These are phyloP conservation scores for Periophthalmodon schlosseri DNA, from an alignment of 2,113 vertebrate genomes.

Conservation along the genomic window DNA sequence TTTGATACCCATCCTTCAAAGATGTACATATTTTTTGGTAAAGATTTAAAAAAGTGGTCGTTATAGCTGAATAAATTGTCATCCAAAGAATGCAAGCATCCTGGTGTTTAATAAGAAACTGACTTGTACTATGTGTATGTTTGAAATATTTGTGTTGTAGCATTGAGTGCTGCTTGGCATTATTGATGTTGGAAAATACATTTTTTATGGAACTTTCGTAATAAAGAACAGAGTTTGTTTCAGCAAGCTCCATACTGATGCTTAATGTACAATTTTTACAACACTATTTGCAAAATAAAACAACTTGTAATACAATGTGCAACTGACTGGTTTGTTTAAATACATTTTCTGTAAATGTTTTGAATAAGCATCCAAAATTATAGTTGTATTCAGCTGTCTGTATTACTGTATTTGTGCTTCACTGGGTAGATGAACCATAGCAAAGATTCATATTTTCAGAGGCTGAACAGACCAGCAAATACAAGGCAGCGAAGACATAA, in stretches of 20 bases:
- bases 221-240: slow-evolving; percentile 64
- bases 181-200: slow-evolving; percentile 37
- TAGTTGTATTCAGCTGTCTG: too few species aligned
- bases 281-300: slow-evolving; percentile 81
- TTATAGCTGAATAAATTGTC: slow-evolving; percentile 16
- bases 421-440: neutral
- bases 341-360: neutral
- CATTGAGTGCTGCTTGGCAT: slow-evolving; percentile 68
- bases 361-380: too few species aligned
- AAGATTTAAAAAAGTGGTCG: slow-evolving; percentile 7
- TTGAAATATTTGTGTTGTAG: slow-evolving; percentile 64
- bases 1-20: slow-evolving; percentile 17
- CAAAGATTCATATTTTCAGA: neutral
- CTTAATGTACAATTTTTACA: slow-evolving; percentile 80
- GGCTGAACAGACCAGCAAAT: too few species aligned
- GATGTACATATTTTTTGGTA: slow-evolving; percentile 38
- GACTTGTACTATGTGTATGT: slow-evolving; percentile 22
- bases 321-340: neutral
- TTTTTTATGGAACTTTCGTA: slow-evolving; percentile 70
- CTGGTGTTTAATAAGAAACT: slow-evolving; percentile 22
- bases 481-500: too few species aligned
- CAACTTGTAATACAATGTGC: slow-evolving; percentile 56
- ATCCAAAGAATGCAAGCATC: slow-evolving; percentile 60
- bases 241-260: slow-evolving; percentile 66
- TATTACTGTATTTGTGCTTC: too few species aligned